These are phyloP conservation scores for Falco concolor DNA, from an alignment of 2,797 vertebrate genomes.

Conservation along the genomic window DNA sequence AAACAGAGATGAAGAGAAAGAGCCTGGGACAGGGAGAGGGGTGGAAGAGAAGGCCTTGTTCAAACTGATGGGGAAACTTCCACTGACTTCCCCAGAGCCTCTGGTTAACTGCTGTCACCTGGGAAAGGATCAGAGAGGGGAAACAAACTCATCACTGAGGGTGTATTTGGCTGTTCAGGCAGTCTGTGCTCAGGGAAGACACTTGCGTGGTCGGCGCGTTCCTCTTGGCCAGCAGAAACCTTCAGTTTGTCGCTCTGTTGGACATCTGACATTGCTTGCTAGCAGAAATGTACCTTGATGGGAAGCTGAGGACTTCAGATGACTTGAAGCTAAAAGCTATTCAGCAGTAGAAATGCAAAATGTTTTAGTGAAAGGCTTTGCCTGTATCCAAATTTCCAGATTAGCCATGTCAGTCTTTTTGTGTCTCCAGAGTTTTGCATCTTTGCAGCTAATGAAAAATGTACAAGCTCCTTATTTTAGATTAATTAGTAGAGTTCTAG, in stretches of 20 bases:
- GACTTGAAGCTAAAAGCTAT: neutral
- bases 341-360: neutral
- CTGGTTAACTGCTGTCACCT: neutral
- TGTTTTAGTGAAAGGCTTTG: neutral
- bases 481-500: neutral
- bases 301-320: neutral
- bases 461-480: neutral
- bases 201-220: neutral
- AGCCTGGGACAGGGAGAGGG: neutral
- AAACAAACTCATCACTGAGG: accelerated
- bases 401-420: neutral
- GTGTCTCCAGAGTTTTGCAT: neutral
- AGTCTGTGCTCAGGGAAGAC: neutral
- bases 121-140: neutral
- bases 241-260: neutral
- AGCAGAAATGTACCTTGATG: neutral
- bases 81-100: neutral
- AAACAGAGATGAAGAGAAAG: neutral
- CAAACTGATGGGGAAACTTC: neutral
- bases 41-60: neutral
- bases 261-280: neutral
- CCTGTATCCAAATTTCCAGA: neutral
- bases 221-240: neutral
- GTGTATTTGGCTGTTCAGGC: neutral
- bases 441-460: neutral